phyloP scores from a whole-genome alignment of 2,888 invertebrate species.

The Odontocolon sp. region DNA sequence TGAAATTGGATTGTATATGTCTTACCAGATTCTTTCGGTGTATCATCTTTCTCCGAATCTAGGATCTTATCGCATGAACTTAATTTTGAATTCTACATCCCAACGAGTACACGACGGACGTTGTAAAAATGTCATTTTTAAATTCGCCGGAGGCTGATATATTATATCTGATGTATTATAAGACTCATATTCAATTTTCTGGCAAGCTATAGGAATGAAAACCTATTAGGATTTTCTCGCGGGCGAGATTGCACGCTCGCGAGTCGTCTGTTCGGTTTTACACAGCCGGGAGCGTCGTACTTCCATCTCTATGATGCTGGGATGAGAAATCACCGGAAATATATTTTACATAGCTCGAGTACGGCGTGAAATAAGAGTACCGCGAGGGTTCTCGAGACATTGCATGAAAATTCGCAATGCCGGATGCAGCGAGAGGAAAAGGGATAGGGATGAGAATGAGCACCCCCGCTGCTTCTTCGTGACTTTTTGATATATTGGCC shows the following conservation, averaged over 20 bases:
- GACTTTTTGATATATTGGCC: conserved; percentile 53
- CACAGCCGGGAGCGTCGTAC: not conserved
- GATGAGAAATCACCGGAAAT: conserved; percentile 53
- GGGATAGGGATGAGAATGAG: conserved; percentile 14
- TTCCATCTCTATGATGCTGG: not conserved
- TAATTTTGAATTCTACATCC: too few species aligned
- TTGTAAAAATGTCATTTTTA: conserved; percentile 4
- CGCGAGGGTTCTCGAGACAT: not conserved
- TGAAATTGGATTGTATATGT: too few species aligned
- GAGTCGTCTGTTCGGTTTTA: conserved; percentile 21
- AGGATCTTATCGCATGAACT: too few species aligned
- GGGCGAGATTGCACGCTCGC: conserved; percentile 37
- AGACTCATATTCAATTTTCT: conserved; percentile 48
- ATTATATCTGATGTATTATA: conserved; percentile 25
- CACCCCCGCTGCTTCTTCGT: conserved; percentile 15
- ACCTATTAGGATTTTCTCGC: conserved; percentile 51
- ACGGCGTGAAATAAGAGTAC: conserved; percentile 35
- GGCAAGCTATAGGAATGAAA: conserved; percentile 37
- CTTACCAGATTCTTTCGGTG: too few species aligned
- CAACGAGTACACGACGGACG: not conserved
- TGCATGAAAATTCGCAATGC: not conserved
- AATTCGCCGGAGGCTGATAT: conserved; percentile 5
- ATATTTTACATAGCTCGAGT: conserved; percentile 50
- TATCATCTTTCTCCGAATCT: too few species aligned
- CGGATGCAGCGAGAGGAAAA: not conserved